Evolutionary conservation across 1,140 invertebrate species (phyloP).

Genomic region (Drosophila pruinosa): DNA sequence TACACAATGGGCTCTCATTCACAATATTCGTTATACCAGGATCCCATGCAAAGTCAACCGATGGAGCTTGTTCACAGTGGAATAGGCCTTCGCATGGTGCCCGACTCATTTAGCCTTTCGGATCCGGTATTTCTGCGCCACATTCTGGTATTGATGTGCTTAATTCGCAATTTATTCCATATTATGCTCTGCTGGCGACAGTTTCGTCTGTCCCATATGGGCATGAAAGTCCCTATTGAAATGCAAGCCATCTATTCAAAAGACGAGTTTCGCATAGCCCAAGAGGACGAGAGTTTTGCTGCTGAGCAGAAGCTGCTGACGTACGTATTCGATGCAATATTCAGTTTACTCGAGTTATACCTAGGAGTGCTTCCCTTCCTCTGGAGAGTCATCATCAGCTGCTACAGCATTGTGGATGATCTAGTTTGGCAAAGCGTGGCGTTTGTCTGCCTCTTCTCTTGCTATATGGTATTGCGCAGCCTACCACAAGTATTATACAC

Average conservation of each 20-base stretch:
- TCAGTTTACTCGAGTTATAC: constrained; percentile 48
- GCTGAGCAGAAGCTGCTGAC: constrained; percentile 4
- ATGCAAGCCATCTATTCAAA: constrained; percentile 8
- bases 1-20: constrained; percentile 8
- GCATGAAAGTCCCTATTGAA: background rate
- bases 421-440: constrained; percentile 43
- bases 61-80: constrained; percentile 1
- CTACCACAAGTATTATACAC: constrained; percentile 46
- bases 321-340: constrained; percentile 10
- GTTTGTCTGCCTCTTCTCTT: constrained; percentile 29
- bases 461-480: constrained; percentile 34
- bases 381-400: constrained; percentile 23
- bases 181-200: constrained; percentile 46
- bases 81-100: constrained; percentile 4
- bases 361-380: constrained; percentile 13
- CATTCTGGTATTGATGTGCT: constrained; percentile 27
- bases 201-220: background rate
- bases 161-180: constrained; percentile 27
- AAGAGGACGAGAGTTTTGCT: constrained; percentile 6
- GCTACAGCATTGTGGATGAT: constrained; percentile 26
- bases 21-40: constrained; percentile 41
- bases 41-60: constrained; percentile 26
- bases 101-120: background rate
- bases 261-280: constrained; percentile 11
- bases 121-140: constrained; percentile 54